Base-by-base conservation (phyloP, 2,797 vertebrate species). In the Passerculus sandwichensis region DNA sequence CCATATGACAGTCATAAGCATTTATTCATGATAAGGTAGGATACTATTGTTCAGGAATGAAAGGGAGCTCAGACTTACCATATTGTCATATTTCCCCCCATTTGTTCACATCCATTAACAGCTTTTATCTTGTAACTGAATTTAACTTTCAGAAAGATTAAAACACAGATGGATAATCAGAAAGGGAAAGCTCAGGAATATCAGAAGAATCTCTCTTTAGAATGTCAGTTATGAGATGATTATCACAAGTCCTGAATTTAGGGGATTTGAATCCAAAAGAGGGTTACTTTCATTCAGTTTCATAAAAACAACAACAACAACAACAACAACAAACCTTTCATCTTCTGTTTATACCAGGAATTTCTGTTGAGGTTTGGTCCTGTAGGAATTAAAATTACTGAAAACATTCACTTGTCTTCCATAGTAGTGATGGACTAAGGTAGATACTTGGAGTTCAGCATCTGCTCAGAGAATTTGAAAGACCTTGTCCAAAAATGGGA, bases 21-120 rank as follows among this genome's bases (percentile, higher is more conserved):
- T n/a, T 88, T 82, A 93, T 92, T 84, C 71, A 60, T 65, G 25
- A 44, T 94, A 83, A 93, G 88, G 83, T 22, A 54, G 69, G 38
- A 34, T 42, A 38, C 42, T 84, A 92, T 95, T 94, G 77, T 94
- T 96, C 71, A 65, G 45, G 71, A 94, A 74, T 89, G 69, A 96
- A 94, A 89, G 19, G 19, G 30, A 91, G 42, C 59, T 93, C 65
- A 79, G 36, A 79, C 89, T 96, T 94, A 94, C 53, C 71, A 64
- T 82, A 93, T 70, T 94, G 85, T 71, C 91, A 91, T 59, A 61
- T 95, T 94, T 93, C 16, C 21, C 45, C 76, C 57, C 85, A 93
- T 92, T 97, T 97, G 38, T 89, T 97, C 92, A 72, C n/a, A 95
- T 95, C 90, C 87, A 92, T 95, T 97, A 96, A 74, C 93, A 97